Conservation (phyloP, 2,888 invertebrate species). For the Eledone cirrhosa region DNA sequence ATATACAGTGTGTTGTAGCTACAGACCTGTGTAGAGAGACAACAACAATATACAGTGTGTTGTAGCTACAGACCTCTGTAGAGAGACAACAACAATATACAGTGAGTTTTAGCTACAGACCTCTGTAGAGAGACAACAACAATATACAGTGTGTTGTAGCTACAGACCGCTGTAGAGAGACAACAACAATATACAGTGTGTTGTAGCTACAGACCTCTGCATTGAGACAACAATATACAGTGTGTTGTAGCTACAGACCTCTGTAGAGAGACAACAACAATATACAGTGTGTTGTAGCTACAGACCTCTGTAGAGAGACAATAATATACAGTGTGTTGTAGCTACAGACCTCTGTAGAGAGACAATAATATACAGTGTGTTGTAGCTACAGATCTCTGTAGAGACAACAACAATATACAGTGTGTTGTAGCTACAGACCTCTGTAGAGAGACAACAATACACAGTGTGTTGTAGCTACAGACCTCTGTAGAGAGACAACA, state of each 20-base stretch:
- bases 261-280: constrained; percentile 39
- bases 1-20: no score
- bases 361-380: no score
- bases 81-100: constrained; percentile 24
- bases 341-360: constrained; percentile 49
- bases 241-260: no score
- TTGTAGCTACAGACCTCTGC: constrained; percentile 52
- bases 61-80: constrained; percentile 52
- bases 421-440: no score
- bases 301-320: constrained; percentile 44
- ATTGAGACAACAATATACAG: constrained; percentile 28
- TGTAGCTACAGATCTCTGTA: constrained; percentile 52
- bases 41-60: no score
- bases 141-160: no score
- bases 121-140: constrained; percentile 40
- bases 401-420: constrained; percentile 22
- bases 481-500: constrained; percentile 41
- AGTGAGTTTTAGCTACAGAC: no score
- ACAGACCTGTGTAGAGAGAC: constrained; percentile 46
- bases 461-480: no score
- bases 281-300: no score
- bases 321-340: no score
- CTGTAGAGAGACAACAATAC: constrained; percentile 39
- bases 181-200: no score
- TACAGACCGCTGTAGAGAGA: constrained; percentile 47